Conservation (phyloP, 1,140 invertebrate species). For the Drosophila quadrilineata region DNA sequence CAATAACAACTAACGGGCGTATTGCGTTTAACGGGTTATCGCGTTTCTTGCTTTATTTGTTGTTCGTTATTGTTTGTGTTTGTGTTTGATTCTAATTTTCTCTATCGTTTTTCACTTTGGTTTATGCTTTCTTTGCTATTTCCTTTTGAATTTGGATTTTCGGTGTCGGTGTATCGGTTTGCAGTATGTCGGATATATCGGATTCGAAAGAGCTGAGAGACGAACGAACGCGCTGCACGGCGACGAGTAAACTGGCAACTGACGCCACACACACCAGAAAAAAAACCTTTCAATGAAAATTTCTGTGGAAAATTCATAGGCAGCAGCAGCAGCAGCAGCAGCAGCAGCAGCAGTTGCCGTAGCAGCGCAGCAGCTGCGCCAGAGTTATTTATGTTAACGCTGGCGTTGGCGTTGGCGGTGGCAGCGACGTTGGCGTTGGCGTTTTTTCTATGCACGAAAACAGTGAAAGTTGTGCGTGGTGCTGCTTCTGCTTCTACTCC, state of each 20-base stretch:
- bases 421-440: conserved; percentile 10
- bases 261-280: too few species aligned
- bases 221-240: conserved; percentile 70
- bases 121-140: conserved; percentile 19
- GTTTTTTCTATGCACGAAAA: conserved; percentile 45
- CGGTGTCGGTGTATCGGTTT: background rate
- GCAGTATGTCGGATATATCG: background rate
- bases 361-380: conserved; percentile 15
- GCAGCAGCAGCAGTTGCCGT: conserved; percentile 16
- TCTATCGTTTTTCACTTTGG: background rate
- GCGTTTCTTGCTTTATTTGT: background rate
- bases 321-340: conserved; percentile 13
- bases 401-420: background rate
- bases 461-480: conserved; percentile 62
- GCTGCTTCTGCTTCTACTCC: conserved; percentile 7
- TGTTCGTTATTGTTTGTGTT: background rate
- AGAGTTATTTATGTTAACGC: conserved; percentile 18
- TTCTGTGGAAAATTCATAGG: conserved; percentile 56
- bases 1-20: background rate
- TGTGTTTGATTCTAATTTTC: background rate
- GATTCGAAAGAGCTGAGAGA: conserved; percentile 47
- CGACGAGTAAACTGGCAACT: conserved; percentile 69
- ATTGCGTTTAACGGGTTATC: background rate
- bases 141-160: background rate
- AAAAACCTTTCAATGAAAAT: conserved; percentile 68